These are phyloP conservation scores for Junonia oenone DNA, from an alignment of 2,888 invertebrate genomes.

Conservation along the genomic window DNA sequence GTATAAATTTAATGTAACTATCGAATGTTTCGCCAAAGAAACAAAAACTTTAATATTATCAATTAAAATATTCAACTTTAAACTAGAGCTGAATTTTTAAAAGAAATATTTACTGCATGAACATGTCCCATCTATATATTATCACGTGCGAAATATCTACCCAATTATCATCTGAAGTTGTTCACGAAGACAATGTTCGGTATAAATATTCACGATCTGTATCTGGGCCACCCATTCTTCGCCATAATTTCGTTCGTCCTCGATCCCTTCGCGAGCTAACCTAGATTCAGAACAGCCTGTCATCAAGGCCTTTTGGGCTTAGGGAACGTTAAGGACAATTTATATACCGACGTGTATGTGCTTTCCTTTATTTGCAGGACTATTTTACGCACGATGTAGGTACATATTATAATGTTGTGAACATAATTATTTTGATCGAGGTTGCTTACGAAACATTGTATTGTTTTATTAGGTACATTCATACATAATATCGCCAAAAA, in stretches of 20 bases:
- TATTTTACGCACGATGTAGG: background rate
- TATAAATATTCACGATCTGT: conserved; percentile 9
- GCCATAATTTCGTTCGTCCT: conserved; percentile 35
- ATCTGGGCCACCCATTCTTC: conserved; percentile 24
- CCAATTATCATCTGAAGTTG: background rate
- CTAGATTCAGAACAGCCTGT: conserved; percentile 57
- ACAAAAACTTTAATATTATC: no score
- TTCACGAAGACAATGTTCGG: background rate
- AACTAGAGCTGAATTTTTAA: no score
- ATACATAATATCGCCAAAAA: background rate
- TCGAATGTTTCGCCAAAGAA: no score
- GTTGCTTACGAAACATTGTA: no score
- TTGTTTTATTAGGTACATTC: background rate
- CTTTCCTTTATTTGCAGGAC: conserved; percentile 2
- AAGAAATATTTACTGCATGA: no score
- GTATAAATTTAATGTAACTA: no score
- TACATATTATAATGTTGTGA: no score
- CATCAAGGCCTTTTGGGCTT: conserved; percentile 43
- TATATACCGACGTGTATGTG: conserved; percentile 10
- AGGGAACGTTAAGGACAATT: conserved; percentile 31
- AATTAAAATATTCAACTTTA: no score
- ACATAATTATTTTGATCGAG: no score
- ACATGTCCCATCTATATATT: background rate
- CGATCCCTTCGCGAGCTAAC: conserved; percentile 46
- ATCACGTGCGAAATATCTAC: background rate